Base-by-base conservation (phyloP, 2,797 vertebrate genomes). In the Coregonus suidteri region DNA sequence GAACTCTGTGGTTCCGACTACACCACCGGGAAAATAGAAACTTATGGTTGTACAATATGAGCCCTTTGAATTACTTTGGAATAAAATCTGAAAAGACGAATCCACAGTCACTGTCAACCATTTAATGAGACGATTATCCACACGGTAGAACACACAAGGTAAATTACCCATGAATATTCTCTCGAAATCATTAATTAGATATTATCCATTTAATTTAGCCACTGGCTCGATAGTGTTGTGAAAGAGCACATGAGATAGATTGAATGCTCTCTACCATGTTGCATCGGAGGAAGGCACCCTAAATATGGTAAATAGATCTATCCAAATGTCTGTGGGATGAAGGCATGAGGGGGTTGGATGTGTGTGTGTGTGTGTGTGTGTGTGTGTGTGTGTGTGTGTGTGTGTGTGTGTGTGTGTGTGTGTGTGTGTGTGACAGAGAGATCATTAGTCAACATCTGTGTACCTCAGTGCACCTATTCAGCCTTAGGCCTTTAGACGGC, bases 401-500 rank as follows among this genome's bases (percentile, higher is more conserved):
- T 84, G 81, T 88, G 83, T 59, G 37, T 76, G 78, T 78, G 85
- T 79, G 77, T 82, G 86, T 82, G 85, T 79, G 77, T 82, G 86
- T 82, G 77, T 74, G 83, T 84, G 81, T 20, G 20, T 88, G 84
- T 82, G 84, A 82, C 85, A 81, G 20, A 85, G 76, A 83, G 77
- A 84, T 92, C 86, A 87, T 89, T 90, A 90, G 84, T 89, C 71
- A 78, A 78, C 74, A 85, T 77, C 72, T 84, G 52, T 67, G 15
- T 35, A 35, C 53, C 78, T 79, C 47, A 87, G 74, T 6, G 81
- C 80, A 81, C 72, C 83, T 74, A 79, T 47, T 83, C 52, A 73
- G 85, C 90, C 87, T 83, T 66, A 47, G 89, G 92, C 84, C 25
- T 7, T 75, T 77, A 80, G 80, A 85, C 71, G 82, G 76, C 83